A percentile compares a stretch with the other conserved stretches of the same genome.
These are phyloP conservation scores for Petrocephalus sullivani DNA, from an alignment of 2,797 vertebrate genomes.

Conservation along the genomic window DNA sequence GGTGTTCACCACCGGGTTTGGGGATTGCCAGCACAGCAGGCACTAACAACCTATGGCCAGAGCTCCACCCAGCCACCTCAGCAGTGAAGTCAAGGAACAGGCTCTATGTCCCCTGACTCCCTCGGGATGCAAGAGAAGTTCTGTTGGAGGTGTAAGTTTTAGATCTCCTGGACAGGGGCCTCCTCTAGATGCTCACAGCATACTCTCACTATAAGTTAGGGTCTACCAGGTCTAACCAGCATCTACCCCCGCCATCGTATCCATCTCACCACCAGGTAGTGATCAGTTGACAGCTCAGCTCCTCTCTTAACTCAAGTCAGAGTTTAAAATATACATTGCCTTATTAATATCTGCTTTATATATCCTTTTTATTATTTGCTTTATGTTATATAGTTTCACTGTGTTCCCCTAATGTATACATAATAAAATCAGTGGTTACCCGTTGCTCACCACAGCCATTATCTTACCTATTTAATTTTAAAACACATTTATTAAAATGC, in stretches of 20 bases:
- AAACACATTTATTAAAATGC: not conserved
- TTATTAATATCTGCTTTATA: not conserved
- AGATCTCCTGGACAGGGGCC: not conserved
- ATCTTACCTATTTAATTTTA: conserved; percentile 6
- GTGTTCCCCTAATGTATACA: not conserved
- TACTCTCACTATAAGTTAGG: not conserved
- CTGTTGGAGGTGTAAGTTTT: not conserved
- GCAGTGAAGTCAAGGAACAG: not conserved
- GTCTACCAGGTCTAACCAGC: not conserved
- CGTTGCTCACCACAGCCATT: not conserved
- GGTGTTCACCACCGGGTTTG: not conserved
- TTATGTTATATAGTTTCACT: not conserved
- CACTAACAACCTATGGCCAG: not conserved
- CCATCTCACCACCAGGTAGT: not conserved
- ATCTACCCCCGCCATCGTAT: not conserved
- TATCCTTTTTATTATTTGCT: not conserved
- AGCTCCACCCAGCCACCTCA: not conserved
- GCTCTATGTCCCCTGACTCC: not conserved
- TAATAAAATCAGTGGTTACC: not conserved
- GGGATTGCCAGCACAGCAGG: not conserved
- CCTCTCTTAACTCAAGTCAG: not conserved
- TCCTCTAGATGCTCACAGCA: not conserved
- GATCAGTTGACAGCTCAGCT: not conserved
- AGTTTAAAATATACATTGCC: not conserved
- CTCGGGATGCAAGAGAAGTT: not conserved